Percentiles rank a stretch among this genome's conserved stretches.
Evolutionary conservation across 2,797 vertebrate species (phyloP).

Genomic region (Neosalanx taihuensis): DNA sequence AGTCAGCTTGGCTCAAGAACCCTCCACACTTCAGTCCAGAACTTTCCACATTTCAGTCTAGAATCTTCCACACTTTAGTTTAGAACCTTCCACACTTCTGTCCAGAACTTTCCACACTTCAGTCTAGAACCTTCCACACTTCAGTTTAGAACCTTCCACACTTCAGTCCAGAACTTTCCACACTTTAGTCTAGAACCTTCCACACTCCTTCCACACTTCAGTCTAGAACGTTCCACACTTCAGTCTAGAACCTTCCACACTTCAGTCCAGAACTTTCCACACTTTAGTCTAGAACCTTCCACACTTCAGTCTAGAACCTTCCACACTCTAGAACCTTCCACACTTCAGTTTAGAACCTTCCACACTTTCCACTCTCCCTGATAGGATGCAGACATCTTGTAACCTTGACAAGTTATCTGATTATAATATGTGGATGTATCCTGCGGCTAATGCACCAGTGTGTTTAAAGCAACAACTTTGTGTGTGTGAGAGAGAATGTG

Average conservation of each 20-base stretch:
- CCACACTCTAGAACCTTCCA: conserved; percentile 46
- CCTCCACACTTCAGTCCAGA: conserved; percentile 31
- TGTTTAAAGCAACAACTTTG: conserved; percentile 7
- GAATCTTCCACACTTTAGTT: conserved; percentile 40
- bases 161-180: conserved; percentile 42
- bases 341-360: conserved; percentile 37
- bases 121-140: conserved; percentile 40
- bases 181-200: conserved; percentile 44
- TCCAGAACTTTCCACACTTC: conserved; percentile 40
- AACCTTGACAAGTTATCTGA: conserved; percentile 57
- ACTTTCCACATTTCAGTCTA: conserved; percentile 41
- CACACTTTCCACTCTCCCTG: conserved; percentile 38
- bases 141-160: conserved; percentile 40
- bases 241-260: conserved; percentile 37
- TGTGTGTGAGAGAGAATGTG: not conserved
- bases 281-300: conserved; percentile 45
- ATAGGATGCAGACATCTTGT: conserved; percentile 37
- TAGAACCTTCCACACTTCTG: conserved; percentile 38
- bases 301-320: conserved; percentile 46
- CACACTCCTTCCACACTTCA: conserved; percentile 28
- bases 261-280: conserved; percentile 42
- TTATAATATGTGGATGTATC: conserved; percentile 40
- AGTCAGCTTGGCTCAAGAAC: conserved; percentile 36
- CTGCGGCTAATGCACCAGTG: conserved; percentile 15
- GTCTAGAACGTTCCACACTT: conserved; percentile 41